phyloP scores from a whole-genome alignment of 2,888 invertebrate species.

The Cataglyphis cursor region DNA sequence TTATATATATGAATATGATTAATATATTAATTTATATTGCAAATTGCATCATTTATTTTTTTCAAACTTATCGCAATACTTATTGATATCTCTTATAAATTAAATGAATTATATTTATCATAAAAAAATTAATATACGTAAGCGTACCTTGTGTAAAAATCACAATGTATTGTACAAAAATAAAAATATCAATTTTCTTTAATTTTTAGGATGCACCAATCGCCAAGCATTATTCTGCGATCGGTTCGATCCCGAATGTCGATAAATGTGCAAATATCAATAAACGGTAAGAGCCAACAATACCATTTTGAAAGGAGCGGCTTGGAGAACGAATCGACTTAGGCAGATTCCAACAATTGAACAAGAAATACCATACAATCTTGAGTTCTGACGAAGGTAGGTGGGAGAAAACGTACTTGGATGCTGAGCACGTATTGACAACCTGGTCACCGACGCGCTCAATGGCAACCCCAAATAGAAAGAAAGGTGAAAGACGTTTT shows the following conservation, averaged over 20 bases:
- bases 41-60: constrained; percentile 2
- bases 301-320: constrained; percentile 30
- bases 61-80: background rate
- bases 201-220: background rate
- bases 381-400: constrained; percentile 69
- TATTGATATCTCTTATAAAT: background rate
- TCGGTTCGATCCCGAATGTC: constrained; percentile 11
- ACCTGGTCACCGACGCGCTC: constrained; percentile 79
- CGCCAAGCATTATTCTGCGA: background rate
- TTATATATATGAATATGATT: background rate
- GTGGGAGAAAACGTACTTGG: constrained; percentile 63
- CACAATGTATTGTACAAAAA: background rate
- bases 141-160: background rate
- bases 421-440: constrained; percentile 83
- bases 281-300: constrained; percentile 40
- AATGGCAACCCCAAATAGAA: constrained; percentile 75
- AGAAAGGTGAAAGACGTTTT: constrained; percentile 70
- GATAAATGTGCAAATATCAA: constrained; percentile 48
- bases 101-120: background rate
- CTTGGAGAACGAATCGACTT: constrained; percentile 58
- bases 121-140: background rate
- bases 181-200: background rate
- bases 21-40: constrained; percentile 13
- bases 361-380: constrained; percentile 76
- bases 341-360: constrained; percentile 69